Conservation (phyloP, 1,140 invertebrate genomes). For the Zaprionus gabonicus region DNA sequence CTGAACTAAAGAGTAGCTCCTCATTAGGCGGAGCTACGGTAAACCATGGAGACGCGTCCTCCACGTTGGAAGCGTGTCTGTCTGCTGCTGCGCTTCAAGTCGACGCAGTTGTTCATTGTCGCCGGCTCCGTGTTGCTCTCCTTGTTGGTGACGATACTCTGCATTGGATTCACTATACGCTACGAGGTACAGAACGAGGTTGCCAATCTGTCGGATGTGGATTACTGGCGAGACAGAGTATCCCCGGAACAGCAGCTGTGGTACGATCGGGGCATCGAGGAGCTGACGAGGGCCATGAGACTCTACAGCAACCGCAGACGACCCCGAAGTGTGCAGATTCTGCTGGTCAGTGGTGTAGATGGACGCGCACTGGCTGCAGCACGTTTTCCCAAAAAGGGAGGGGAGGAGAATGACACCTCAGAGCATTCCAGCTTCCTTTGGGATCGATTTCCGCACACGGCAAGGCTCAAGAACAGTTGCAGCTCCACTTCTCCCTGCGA, state of each 20-base stretch:
- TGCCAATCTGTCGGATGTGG: slow-evolving; percentile 62
- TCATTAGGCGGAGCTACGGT: background rate
- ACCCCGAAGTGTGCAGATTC: slow-evolving; percentile 45
- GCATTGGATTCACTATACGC: slow-evolving; percentile 68
- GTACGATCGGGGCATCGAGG: slow-evolving; percentile 70
- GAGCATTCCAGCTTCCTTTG: slow-evolving; percentile 42
- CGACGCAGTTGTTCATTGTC: slow-evolving; percentile 65
- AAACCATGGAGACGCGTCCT: slow-evolving; percentile 27
- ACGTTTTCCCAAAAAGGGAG: slow-evolving; percentile 20
- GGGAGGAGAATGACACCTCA: background rate
- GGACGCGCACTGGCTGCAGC: slow-evolving; percentile 38
- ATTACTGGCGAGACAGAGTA: slow-evolving; percentile 72
- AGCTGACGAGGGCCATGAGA: slow-evolving; percentile 51
- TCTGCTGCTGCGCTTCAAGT: slow-evolving; percentile 50
- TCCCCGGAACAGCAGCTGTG: slow-evolving; percentile 55
- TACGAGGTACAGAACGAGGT: slow-evolving; percentile 75
- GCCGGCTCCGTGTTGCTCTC: slow-evolving; percentile 62
- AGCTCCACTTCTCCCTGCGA: slow-evolving; percentile 50
- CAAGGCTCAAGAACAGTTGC: slow-evolving; percentile 59
- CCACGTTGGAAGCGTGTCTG: slow-evolving; percentile 39
- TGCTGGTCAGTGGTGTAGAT: slow-evolving; percentile 58
- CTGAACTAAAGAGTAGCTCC: background rate
- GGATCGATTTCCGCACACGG: slow-evolving; percentile 61
- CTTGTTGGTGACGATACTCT: slow-evolving; percentile 58
- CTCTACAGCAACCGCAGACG: background rate